Percentiles rank a stretch among this genome's conserved stretches.
Conservation (phyloP, 2,888 invertebrate genomes). For the Arge pagana region DNA sequence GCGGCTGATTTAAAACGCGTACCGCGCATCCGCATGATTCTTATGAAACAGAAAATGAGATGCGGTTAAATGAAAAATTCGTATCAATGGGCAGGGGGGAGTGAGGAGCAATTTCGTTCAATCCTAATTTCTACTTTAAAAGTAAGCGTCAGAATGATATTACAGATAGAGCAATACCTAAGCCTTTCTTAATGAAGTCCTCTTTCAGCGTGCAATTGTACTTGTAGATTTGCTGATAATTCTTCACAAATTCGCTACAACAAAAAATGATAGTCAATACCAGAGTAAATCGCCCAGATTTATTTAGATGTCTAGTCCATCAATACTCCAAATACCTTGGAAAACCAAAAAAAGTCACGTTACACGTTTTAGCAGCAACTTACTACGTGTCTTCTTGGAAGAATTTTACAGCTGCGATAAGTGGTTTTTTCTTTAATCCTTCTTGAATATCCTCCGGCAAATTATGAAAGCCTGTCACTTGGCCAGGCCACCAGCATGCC, state of each 20-base stretch:
- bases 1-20: too few species aligned
- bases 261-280: slow-evolving; percentile 19
- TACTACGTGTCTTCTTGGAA: slow-evolving; percentile 84
- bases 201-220: slow-evolving; percentile 79
- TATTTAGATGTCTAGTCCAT: slow-evolving; percentile 2
- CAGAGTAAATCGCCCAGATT: background rate
- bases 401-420: slow-evolving; percentile 83
- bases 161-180: too few species aligned
- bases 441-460: slow-evolving; percentile 71
- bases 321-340: background rate
- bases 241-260: slow-evolving; percentile 81
- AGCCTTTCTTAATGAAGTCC: slow-evolving; percentile 82
- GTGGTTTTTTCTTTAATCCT: slow-evolving; percentile 68
- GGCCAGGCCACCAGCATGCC: slow-evolving; percentile 85
- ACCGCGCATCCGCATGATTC: too few species aligned
- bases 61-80: too few species aligned
- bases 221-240: slow-evolving; percentile 71
- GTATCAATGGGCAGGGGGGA: too few species aligned
- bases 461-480: slow-evolving; percentile 68
- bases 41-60: too few species aligned
- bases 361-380: slow-evolving; percentile 55
- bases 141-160: background rate
- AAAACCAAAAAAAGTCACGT: slow-evolving; percentile 3
- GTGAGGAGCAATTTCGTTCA: too few species aligned
- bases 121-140: background rate